Evolutionary conservation across 2,113 vertebrate genomes (phyloP), one percentile per base, ranked within the genome.

Genomic region (Arvicanthis niloticus): DNA sequence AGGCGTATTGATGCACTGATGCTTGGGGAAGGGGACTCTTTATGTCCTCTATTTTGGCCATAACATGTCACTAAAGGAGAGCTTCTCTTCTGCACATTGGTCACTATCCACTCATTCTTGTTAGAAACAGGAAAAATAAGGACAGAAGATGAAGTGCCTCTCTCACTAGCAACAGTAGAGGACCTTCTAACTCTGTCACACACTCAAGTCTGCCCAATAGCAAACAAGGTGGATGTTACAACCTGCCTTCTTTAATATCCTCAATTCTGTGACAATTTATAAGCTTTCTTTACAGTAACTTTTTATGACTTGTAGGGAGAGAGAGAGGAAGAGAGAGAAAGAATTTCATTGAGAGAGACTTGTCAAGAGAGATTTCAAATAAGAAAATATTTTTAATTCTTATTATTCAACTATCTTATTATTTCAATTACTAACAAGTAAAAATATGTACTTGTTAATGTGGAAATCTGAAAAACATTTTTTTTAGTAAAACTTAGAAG

Each of bases 241-340:
- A 56, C 56, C 82, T 94, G 60, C 91, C 87, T 94, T 80, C 24
- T 89, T 89, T 80, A 78, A 19, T 53, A 77, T 60, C 13, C 26
- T 92, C 8, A 34, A 76, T 65, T 96, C 60, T 31, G 37, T 65
- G 88, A 24, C n/a, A 26, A 24, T 51, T 31, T 87, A 70, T 88
- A 51, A 85, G 45, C 73, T 37, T n/a, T 93, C 85, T 94, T 81
- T 90, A 48, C 93, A 94, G 85, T 93, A 82, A n/a, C 34, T 29
- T 85, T 89, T 80, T 81, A 86, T 92, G 80, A 48, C 62, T 93
- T 88, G 21, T 58, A 58, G 17, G 45, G 45, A 45, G 45, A 45
- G 65, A 67, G 29, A 68, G 70, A 73, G 70, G 22, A 40, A 62
- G 60, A 62, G 60, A 62, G 8, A 81, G 21, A 58, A 10, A 58